phyloP scores from a whole-genome alignment of 2,797 vertebrate genomes.

The Ctenochaetus hawaiiensis region DNA sequence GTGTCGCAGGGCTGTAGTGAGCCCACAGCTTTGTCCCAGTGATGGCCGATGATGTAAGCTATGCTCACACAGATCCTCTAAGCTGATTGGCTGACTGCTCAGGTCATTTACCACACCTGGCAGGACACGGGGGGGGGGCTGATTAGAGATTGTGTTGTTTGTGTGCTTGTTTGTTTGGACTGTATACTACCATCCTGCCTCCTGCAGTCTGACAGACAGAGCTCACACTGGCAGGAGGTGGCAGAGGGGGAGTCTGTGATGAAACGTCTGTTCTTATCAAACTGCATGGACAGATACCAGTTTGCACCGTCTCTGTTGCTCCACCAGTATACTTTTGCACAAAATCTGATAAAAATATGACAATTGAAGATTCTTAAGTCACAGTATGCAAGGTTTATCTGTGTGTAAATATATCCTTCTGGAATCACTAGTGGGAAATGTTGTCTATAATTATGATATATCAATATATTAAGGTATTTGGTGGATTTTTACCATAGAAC shows the following conservation, averaged over 20 bases:
- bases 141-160: slow-evolving; percentile 47
- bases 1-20: slow-evolving; percentile 48
- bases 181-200: not conserved
- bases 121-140: slow-evolving; percentile 21
- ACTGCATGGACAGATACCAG: not conserved
- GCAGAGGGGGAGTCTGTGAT: not conserved
- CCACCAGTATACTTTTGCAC: too few species aligned
- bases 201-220: too few species aligned
- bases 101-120: slow-evolving; percentile 44
- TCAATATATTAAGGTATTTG: not conserved
- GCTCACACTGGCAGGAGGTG: not conserved
- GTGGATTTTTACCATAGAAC: not conserved
- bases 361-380: not conserved
- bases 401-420: too few species aligned
- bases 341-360: not conserved
- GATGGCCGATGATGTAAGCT: slow-evolving; percentile 62
- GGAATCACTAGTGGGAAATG: too few species aligned
- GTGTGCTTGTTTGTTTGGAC: slow-evolving; percentile 31
- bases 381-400: too few species aligned
- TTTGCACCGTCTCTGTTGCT: too few species aligned
- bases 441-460: too few species aligned
- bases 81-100: slow-evolving; percentile 70
- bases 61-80: slow-evolving; percentile 57
- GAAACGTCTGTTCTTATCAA: not conserved
- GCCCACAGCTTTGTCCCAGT: slow-evolving; percentile 50